Conservation (phyloP, 2,888 invertebrate species). For the Coleophora flavipennella region DNA sequence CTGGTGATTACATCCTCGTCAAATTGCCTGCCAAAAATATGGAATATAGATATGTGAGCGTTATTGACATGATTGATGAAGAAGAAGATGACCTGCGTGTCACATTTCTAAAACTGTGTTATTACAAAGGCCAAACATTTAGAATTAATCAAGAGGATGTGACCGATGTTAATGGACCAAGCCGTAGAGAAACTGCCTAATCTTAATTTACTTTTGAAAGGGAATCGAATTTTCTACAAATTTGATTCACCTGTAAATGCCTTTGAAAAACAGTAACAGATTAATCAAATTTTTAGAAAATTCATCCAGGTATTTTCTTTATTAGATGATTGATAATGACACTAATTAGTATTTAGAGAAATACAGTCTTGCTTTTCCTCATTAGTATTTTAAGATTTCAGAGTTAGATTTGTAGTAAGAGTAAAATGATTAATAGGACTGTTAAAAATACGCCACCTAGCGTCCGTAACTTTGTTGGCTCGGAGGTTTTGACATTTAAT, state of each 20-base stretch:
- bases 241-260: not conserved
- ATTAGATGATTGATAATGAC: too few species aligned
- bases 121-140: conserved; percentile 8
- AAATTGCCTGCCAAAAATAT: conserved; percentile 6
- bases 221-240: not conserved
- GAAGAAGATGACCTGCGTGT: conserved; percentile 13
- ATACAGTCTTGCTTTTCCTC: too few species aligned
- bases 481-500: too few species aligned
- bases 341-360: too few species aligned
- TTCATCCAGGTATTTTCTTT: too few species aligned
- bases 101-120: conserved; percentile 14
- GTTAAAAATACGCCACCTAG: too few species aligned
- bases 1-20: conserved; percentile 7
- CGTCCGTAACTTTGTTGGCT: too few species aligned
- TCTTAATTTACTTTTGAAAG: not conserved
- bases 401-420: too few species aligned
- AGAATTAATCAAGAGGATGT: conserved; percentile 14
- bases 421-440: too few species aligned
- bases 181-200: conserved; percentile 11
- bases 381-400: too few species aligned
- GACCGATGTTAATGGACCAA: conserved; percentile 14
- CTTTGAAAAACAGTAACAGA: not conserved
- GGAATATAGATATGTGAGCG: conserved; percentile 12
- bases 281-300: too few species aligned
- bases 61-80: conserved; percentile 9